A percentile compares a stretch with the other conserved stretches of the same genome.
These are phyloP conservation scores for Halichondria panicea DNA, from an alignment of 37 sponge, comb jelly and placozoan genomes.

Conservation along the genomic window DNA sequence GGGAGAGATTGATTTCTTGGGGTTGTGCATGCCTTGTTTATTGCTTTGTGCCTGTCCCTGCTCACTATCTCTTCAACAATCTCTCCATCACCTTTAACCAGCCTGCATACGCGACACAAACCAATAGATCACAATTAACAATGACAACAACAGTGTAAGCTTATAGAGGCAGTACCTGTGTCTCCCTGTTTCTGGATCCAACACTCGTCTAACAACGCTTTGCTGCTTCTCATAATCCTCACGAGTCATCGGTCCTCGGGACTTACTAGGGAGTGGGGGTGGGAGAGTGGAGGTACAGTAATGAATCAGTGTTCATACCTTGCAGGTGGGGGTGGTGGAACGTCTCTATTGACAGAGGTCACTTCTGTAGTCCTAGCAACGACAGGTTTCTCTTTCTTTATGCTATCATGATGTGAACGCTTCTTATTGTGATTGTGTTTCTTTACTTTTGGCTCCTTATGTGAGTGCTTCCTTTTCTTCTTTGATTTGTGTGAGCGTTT, in stretches of 20 bases:
- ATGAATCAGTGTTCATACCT: no score
- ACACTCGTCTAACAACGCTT: conserved; percentile 72
- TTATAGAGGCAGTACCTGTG: conserved; percentile 58
- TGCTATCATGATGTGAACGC: no score
- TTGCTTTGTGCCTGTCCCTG: conserved; percentile 75
- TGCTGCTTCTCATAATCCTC: conserved; percentile 81
- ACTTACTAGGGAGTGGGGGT: no score
- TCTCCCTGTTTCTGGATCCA: conserved; percentile 88
- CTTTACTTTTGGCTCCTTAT: conserved; percentile 9
- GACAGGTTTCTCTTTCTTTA: no score
- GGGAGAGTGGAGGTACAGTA: neutral
- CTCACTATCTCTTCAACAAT: conserved; percentile 93
- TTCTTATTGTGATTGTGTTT: conserved; percentile 3
- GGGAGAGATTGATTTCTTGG: neutral
- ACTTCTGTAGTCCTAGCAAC: no score
- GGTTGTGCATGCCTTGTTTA: conserved; percentile 68
- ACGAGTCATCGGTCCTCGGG: conserved; percentile 82
- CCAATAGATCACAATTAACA: neutral
- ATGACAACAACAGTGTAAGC: no score
- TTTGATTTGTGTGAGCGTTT: no score
- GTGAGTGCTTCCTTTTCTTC: conserved; percentile 2
- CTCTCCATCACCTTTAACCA: conserved; percentile 89
- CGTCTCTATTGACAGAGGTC: no score
- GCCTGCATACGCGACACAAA: conserved; percentile 27
- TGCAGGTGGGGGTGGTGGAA: no score